Evolutionary conservation across 2,797 vertebrate genomes (phyloP).

Genomic region (Emys orbicularis): DNA sequence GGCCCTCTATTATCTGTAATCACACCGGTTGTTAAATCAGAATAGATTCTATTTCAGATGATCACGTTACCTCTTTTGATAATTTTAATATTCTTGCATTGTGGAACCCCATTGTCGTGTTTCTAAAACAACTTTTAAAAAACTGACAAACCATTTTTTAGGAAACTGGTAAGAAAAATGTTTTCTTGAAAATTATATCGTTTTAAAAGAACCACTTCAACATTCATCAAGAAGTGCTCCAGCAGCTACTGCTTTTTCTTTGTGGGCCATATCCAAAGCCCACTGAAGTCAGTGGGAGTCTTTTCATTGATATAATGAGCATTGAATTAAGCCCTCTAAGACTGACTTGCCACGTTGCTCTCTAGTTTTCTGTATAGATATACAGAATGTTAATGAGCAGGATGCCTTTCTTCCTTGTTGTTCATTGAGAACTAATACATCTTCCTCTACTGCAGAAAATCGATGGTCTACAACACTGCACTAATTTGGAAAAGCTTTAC

Average conservation of each 20-base stretch:
- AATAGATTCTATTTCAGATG: neutral
- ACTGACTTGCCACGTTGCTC: neutral
- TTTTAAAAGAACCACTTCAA: neutral
- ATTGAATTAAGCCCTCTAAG: neutral
- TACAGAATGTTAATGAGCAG: neutral
- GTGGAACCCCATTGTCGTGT: neutral
- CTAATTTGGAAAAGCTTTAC: constrained; percentile 85
- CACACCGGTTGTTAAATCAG: neutral
- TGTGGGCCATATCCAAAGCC: neutral
- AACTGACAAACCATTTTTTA: neutral
- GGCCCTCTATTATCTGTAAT: neutral
- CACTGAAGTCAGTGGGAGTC: neutral
- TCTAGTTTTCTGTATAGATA: neutral
- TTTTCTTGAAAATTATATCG: neutral
- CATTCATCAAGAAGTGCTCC: neutral
- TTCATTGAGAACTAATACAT: neutral
- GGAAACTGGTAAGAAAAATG: neutral
- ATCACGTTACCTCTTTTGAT: neutral
- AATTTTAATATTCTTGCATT: neutral
- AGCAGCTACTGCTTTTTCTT: neutral
- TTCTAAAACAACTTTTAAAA: neutral
- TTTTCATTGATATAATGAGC: neutral
- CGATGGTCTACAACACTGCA: constrained; percentile 82
- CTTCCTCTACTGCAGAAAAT: constrained; percentile 80
- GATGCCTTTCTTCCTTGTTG: neutral